Base-by-base conservation (phyloP, 2,797 vertebrate species). In the Acrossocheilus wenchowensis region DNA sequence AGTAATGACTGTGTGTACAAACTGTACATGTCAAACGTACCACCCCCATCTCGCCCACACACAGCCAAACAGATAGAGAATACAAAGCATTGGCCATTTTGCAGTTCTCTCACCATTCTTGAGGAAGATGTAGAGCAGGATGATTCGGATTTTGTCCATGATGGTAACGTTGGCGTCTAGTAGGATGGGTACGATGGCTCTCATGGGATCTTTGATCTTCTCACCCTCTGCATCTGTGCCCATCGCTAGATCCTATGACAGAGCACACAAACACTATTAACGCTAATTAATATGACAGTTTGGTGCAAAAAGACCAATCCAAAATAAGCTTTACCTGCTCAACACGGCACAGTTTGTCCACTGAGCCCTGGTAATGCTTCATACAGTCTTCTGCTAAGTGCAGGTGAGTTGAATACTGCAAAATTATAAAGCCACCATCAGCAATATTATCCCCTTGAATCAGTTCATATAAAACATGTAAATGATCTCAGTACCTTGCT, bases 161-260 rank as follows among this genome's bases (percentile, higher is more conserved):
- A 98, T 97, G 87, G 92, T 96, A 93, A 98, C 96, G 0, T 95
- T 99, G 15, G 96, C 95, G 5, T 99, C 98, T 90, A 99, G 94
- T 30, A 99, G 94, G 87, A 99, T 93, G 12, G 98, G 98, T 11
- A 99, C 98, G 0, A 99, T 99, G 85, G 98, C 97, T 89, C 98
- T 95, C 98, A 99, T 99, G 75, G 98, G 98, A 89, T 99, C 98
- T 92, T 99, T 99, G 92, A 99, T 99, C 94, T 99, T 99, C 94
- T 99, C 98, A 0, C 98, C 98, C 88, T 99, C 98, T 0, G 98
- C 97, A 66, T 99, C 98, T 0, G 97, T 97, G 81, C 97, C 96
- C 98, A 98, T 98, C 0, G 98, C 98, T 92, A 99, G 92, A 92
- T 99, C 98, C 98, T 99, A 41, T 17, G 43, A 88, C 30, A 83